Conservation (phyloP, 2,113 vertebrate genomes). For the Scatophagus argus region DNA sequence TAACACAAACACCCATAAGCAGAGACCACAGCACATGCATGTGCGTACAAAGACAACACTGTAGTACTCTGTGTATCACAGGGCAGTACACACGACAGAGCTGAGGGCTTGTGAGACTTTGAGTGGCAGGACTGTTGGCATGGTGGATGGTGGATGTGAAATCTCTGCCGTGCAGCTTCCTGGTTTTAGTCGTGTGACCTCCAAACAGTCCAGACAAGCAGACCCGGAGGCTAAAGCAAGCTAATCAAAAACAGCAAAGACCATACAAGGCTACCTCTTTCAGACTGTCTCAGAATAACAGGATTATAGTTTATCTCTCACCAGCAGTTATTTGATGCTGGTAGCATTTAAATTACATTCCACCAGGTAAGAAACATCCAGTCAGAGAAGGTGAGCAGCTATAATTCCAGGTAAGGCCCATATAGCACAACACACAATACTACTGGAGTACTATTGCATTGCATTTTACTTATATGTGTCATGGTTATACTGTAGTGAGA, state of each 20-base stretch:
- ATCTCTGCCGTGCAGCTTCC: constrained; percentile 40
- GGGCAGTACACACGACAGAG: constrained; percentile 1
- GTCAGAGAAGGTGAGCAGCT: constrained; percentile 26
- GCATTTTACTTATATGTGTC: too few relatives aligned
- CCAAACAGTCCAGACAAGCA: constrained; percentile 58
- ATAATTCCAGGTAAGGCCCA: neutral
- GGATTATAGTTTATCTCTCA: constrained; percentile 69
- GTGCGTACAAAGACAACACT: neutral
- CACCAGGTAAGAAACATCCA: constrained; percentile 26
- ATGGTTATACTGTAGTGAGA: neutral
- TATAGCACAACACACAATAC: neutral
- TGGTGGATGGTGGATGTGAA: constrained; percentile 34
- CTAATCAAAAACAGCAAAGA: constrained; percentile 61
- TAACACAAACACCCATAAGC: neutral
- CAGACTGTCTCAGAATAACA: constrained; percentile 58
- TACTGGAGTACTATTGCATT: neutral
- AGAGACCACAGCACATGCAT: neutral
- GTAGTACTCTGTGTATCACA: neutral
- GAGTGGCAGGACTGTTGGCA: constrained; percentile 46
- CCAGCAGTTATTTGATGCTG: constrained; percentile 53
- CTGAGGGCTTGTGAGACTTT: constrained; percentile 21
- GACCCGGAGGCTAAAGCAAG: constrained; percentile 31
- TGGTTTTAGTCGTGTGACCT: constrained; percentile 60
- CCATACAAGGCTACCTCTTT: constrained; percentile 57
- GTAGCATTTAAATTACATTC: constrained; percentile 54